Conservation (phyloP, 2,113 vertebrate genomes). For the Ammodytes marinus region DNA sequence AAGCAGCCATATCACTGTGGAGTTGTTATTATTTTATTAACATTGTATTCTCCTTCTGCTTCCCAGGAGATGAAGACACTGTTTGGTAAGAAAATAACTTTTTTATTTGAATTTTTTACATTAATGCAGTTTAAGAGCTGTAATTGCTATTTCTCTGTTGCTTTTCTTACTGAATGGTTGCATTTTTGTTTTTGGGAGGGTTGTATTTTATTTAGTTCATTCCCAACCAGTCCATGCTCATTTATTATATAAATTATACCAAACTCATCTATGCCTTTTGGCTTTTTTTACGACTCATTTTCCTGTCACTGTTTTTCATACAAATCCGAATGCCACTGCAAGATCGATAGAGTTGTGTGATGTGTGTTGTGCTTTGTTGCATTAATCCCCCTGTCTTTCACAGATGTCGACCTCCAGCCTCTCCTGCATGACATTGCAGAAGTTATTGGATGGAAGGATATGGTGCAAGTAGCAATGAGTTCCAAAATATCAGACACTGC, state of each 20-base stretch:
- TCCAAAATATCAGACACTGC: rapidly evolving
- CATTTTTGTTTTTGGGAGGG: neutral
- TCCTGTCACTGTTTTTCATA: neutral
- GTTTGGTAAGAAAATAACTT: constrained; percentile 40
- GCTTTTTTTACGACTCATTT: neutral
- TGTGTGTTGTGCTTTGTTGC: neutral
- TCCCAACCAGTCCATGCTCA: neutral
- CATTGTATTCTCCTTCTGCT: constrained; percentile 6
- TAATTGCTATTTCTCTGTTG: neutral
- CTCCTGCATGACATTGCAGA: constrained; percentile 27
- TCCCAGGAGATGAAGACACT: constrained; percentile 31
- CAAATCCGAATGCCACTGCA: neutral
- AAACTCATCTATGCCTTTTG: neutral
- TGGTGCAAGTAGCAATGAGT: constrained; percentile 18
- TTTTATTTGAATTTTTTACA: neutral
- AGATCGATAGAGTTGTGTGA: neutral
- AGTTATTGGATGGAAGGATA: constrained; percentile 46
- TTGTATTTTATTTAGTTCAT: neutral
- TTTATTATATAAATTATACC: neutral
- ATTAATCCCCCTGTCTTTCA: neutral
- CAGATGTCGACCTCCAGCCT: neutral
- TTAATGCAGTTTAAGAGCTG: neutral
- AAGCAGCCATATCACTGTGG: neutral
- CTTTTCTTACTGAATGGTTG: neutral
- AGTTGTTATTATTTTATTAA: neutral